phyloP scores from a whole-genome alignment of 2,113 vertebrate genomes.

The Amphiprion ocellaris region DNA sequence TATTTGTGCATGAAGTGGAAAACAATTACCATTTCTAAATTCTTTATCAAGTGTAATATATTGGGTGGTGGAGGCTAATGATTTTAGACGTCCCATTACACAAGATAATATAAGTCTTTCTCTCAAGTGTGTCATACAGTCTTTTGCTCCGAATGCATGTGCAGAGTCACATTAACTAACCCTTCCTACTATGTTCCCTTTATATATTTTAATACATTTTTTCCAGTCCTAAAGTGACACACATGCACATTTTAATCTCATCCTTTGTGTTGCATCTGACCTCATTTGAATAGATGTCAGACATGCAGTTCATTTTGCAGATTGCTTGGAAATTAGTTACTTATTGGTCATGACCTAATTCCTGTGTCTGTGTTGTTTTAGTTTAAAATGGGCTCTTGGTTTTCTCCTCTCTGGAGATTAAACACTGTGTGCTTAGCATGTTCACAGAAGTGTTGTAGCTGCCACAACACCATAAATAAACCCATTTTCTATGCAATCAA shows the following conservation, averaged over 20 bases:
- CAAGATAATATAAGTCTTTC: conserved; percentile 72
- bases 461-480: conserved; percentile 6
- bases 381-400: conserved; percentile 36
- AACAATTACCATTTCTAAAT: conserved; percentile 76
- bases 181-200: not conserved
- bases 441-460: not conserved
- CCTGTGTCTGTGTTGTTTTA: conserved; percentile 36
- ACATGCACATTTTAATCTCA: conserved; percentile 28
- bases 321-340: conserved; percentile 58
- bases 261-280: conserved; percentile 52
- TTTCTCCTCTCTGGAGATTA: conserved; percentile 13
- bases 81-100: conserved; percentile 76
- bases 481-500: conserved; percentile 10
- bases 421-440: not conserved
- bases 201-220: not conserved
- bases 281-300: conserved; percentile 61
- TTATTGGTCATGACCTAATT: conserved; percentile 55
- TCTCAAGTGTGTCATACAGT: conserved; percentile 63
- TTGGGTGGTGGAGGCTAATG: conserved; percentile 72
- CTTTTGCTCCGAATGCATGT: conserved; percentile 38
- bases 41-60: conserved; percentile 78
- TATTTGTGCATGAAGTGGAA: conserved; percentile 77
- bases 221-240: conserved; percentile 20
- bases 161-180: conserved; percentile 48
- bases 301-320: conserved; percentile 54